A percentile compares a stretch with the other conserved stretches of the same genome.
Conservation (phyloP, 2,888 invertebrate genomes). For the Drosophila helvetica region DNA sequence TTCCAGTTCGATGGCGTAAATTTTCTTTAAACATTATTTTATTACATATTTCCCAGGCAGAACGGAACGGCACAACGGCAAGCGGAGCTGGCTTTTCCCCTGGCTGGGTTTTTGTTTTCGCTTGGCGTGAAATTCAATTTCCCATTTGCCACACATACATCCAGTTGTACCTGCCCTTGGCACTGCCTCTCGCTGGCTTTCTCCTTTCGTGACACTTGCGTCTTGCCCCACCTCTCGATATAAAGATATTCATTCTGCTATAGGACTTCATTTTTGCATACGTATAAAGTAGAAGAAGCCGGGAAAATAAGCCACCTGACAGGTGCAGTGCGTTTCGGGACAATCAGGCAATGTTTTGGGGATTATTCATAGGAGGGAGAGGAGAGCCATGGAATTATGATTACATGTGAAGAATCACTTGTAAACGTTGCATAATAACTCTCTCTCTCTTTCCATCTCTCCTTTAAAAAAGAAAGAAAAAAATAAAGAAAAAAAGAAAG, state of each 20-base stretch:
- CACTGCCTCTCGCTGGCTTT: not conserved
- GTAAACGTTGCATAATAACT: no score
- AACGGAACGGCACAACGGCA: not conserved
- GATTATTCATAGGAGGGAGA: not conserved
- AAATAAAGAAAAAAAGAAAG: no score
- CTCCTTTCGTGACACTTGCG: slow-evolving; percentile 3
- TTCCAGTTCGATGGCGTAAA: slow-evolving; percentile 70
- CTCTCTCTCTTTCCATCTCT: no score
- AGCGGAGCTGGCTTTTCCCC: slow-evolving; percentile 33
- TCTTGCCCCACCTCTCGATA: slow-evolving; percentile 18
- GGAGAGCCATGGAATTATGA: no score
- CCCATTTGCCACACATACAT: slow-evolving; percentile 64
- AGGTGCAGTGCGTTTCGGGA: slow-evolving; percentile 6
- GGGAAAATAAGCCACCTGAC: slow-evolving; percentile 3
- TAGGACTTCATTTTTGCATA: slow-evolving; percentile 39
- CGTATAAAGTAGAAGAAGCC: slow-evolving; percentile 5
- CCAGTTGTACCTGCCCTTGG: slow-evolving; percentile 22
- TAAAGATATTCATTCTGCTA: slow-evolving; percentile 33
- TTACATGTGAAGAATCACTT: no score
- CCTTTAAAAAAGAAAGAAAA: no score
- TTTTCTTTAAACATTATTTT: slow-evolving; percentile 75
- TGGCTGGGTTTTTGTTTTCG: slow-evolving; percentile 73
- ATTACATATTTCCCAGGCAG: slow-evolving; percentile 58
- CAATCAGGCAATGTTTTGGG: not conserved
- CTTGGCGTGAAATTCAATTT: slow-evolving; percentile 77